Base-by-base conservation (phyloP, 2,888 invertebrate genomes). In the Nemotelus pantherinus region DNA sequence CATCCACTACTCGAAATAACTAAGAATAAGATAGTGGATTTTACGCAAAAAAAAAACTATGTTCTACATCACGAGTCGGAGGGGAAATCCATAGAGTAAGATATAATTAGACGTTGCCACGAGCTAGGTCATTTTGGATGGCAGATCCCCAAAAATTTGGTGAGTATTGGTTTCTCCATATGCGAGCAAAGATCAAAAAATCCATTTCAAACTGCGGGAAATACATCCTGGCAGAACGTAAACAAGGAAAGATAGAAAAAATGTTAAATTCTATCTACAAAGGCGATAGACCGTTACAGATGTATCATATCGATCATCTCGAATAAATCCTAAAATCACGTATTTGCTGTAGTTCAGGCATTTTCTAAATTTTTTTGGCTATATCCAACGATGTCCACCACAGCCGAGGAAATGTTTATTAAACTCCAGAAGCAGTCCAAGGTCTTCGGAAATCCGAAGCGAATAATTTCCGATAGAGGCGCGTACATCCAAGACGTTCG, bases 211-310 rank as follows among this genome's bases (percentile, higher is more conserved):
- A 48, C 10, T 67, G 67, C 44, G 45, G 50, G 39, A 67, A 44
- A 25, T 77, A 72, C 47, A 78, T 70, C 60, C 57, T 75, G 41
- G 50, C 68, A 55, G 25, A 79, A 79, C 60, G 82, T 83, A 41
- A 85, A 70, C 77, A 67, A 3, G 85, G 85, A 0, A 84, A 83
- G 25, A 39, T 44, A 7, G 3, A 45, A 45, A 2, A 2, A 10
- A 10, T 67, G 7, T 25, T 45, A 44, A 67, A 48, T 1, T 45
- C n/a, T n/a, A 67, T 45, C n/a, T 44, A 48, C 45, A 67, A 67
- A 48, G 67, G 67, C 2, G 45, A 67, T 48, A 67, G 39, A 5
- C 67, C 67, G 3, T 67, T 67, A 5, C n/a, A 67, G 6, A 2
- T 45, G 45, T 67, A 67, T 45, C 67, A 48, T 45, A 48, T 67